phyloP scores from a whole-genome alignment of 2,888 invertebrate species.

The Beris morrisii region DNA sequence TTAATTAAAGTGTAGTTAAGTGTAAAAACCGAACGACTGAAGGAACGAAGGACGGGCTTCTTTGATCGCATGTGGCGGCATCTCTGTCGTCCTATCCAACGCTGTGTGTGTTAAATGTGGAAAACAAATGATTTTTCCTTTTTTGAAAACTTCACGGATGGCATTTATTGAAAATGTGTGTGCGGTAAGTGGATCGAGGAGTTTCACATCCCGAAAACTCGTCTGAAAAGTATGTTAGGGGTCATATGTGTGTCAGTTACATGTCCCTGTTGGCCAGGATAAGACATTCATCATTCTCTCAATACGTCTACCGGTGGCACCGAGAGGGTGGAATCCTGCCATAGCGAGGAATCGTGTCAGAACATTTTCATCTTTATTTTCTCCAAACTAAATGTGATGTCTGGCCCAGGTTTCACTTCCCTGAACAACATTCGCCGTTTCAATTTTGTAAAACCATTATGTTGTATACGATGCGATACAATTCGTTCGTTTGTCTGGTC shows the following conservation, averaged over 20 bases:
- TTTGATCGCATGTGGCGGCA: neutral
- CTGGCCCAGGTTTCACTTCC: neutral
- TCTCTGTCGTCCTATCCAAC: neutral
- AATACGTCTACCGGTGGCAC: constrained; percentile 4
- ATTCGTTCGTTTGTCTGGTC: constrained; percentile 18
- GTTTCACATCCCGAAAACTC: constrained; percentile 6
- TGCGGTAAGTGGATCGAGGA: neutral
- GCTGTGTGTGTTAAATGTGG: neutral
- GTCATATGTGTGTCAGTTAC: constrained; percentile 22
- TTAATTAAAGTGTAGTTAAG: constrained; percentile 55
- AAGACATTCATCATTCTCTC: constrained; percentile 34
- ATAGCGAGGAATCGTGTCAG: neutral
- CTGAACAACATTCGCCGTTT: neutral
- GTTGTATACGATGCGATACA: neutral
- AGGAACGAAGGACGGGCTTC: neutral
- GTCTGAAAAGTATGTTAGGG: neutral
- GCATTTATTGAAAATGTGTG: neutral
- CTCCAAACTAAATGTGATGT: neutral
- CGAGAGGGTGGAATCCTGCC: neutral
- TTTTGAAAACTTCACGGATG: no score
- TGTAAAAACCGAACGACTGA: constrained; percentile 38
- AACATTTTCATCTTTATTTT: constrained; percentile 22
- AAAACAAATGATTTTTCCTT: neutral
- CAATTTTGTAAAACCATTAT: constrained; percentile 17
- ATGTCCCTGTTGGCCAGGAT: constrained; percentile 31